phyloP scores from a whole-genome alignment of 2,797 vertebrate genomes.

The Semotilus atromaculatus region DNA sequence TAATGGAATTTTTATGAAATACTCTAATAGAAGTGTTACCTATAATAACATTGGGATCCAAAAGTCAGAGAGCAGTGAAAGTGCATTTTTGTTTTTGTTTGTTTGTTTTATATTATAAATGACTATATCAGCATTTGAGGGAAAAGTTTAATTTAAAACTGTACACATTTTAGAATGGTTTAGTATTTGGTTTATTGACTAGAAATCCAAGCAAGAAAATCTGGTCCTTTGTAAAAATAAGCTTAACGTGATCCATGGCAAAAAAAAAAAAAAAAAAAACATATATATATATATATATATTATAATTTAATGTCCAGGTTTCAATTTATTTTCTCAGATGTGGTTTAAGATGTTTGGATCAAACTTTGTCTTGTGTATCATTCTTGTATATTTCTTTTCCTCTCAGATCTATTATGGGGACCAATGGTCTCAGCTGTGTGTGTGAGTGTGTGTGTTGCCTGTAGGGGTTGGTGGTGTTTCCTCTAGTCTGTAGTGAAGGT shows the following conservation, averaged over 20 bases:
- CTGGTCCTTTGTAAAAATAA: neutral
- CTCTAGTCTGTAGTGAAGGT: slow-evolving; percentile 46
- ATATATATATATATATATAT: too few relatives aligned
- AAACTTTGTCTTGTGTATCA: neutral
- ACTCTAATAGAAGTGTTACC: neutral
- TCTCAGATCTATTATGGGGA: neutral
- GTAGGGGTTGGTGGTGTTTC: slow-evolving; percentile 31
- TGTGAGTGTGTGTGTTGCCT: slow-evolving; percentile 3
- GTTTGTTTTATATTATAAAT: neutral
- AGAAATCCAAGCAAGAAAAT: neutral
- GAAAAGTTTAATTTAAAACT: neutral
- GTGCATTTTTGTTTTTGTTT: neutral
- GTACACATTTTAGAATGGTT: neutral
- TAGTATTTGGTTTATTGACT: neutral
- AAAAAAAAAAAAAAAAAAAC: neutral
- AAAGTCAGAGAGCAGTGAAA: neutral
- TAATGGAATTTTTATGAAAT: neutral
- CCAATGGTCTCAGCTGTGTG: neutral
- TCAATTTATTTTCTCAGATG: neutral
- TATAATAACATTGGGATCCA: neutral
- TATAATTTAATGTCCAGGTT: neutral
- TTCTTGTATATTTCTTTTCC: neutral
- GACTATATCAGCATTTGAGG: neutral
- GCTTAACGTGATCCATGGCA: neutral
- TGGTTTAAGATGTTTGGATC: neutral